Evolutionary conservation across 2,888 invertebrate genomes (phyloP).

Genomic region (Tubulanus polymorphus): DNA sequence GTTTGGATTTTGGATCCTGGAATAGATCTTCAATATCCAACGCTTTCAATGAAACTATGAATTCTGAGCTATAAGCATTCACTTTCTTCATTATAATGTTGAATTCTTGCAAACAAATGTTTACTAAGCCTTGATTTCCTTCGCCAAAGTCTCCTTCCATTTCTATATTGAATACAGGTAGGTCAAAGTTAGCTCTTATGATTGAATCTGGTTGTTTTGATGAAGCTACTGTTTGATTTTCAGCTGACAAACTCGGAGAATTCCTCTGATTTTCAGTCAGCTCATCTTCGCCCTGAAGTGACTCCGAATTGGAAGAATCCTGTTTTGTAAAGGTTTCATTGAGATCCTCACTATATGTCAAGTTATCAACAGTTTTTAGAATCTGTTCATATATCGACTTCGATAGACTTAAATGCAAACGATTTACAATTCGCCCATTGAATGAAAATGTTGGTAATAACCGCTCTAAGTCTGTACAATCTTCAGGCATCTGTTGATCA

Average conservation of each 20-base stretch:
- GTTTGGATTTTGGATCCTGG: conserved; percentile 71
- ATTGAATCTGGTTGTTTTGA: not conserved
- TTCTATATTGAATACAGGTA: conserved; percentile 44
- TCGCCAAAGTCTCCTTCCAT: conserved; percentile 48
- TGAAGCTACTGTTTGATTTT: conserved; percentile 9
- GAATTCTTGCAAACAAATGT: conserved; percentile 80
- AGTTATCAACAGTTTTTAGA: conserved; percentile 55
- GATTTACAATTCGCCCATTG: conserved; percentile 74
- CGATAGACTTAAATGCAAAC: conserved; percentile 78
- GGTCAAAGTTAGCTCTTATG: conserved; percentile 32
- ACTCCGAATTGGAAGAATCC: conserved; percentile 11
- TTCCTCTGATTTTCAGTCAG: conserved; percentile 1
- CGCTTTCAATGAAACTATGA: conserved; percentile 72
- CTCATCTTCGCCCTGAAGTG: not conserved
- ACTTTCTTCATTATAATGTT: conserved; percentile 69
- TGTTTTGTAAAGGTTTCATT: not conserved
- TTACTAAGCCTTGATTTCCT: conserved; percentile 62
- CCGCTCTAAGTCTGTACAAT: too few relatives aligned
- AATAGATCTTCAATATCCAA: conserved; percentile 87
- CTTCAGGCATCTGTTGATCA: not conserved
- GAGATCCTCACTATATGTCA: conserved; percentile 23
- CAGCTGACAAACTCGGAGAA: conserved; percentile 14
- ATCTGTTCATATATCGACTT: conserved; percentile 87
- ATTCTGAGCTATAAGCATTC: conserved; percentile 66
- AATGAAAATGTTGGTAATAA: conserved; percentile 54